These are phyloP conservation scores for Palythoa grandis DNA, from an alignment of 92 coral and sea anemone species.

Conservation along the genomic window DNA sequence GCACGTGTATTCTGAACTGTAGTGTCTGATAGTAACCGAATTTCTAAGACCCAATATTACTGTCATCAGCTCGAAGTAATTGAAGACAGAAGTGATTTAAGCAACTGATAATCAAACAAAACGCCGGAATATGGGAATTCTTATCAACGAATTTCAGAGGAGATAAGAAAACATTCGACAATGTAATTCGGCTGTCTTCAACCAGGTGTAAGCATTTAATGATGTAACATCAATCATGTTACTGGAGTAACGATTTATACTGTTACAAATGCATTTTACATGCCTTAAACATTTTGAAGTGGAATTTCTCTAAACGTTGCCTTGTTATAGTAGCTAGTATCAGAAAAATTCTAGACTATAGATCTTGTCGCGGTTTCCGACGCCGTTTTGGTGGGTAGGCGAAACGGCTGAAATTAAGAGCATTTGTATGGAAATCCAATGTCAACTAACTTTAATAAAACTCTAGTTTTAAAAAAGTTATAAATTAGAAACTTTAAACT, in stretches of 20 bases:
- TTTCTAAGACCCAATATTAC: not conserved
- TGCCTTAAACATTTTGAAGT: too few species aligned
- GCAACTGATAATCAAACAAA: slow-evolving; percentile 37
- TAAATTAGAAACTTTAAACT: too few species aligned
- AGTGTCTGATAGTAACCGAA: not conserved
- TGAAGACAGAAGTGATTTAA: not conserved
- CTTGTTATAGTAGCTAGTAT: too few species aligned
- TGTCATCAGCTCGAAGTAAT: slow-evolving; percentile 29
- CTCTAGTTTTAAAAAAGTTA: too few species aligned
- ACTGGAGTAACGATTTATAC: too few species aligned
- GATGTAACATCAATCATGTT: not conserved
- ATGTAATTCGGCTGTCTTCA: not conserved
- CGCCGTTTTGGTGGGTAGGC: too few species aligned
- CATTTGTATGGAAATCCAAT: too few species aligned
- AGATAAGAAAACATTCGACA: slow-evolving; percentile 27
- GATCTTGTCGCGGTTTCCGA: too few species aligned
- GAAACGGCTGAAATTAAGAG: too few species aligned
- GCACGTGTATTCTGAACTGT: not conserved
- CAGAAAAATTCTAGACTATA: too few species aligned
- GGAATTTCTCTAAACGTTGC: too few species aligned
- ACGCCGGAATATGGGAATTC: not conserved
- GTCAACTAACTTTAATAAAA: too few species aligned
- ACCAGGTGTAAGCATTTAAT: not conserved
- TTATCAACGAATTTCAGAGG: slow-evolving; percentile 25
- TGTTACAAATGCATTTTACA: not conserved